A percentile compares a stretch with the other conserved stretches of the same genome.
These are phyloP conservation scores for Crepidodera aurea DNA, from an alignment of 2,888 invertebrate genomes.

Conservation along the genomic window DNA sequence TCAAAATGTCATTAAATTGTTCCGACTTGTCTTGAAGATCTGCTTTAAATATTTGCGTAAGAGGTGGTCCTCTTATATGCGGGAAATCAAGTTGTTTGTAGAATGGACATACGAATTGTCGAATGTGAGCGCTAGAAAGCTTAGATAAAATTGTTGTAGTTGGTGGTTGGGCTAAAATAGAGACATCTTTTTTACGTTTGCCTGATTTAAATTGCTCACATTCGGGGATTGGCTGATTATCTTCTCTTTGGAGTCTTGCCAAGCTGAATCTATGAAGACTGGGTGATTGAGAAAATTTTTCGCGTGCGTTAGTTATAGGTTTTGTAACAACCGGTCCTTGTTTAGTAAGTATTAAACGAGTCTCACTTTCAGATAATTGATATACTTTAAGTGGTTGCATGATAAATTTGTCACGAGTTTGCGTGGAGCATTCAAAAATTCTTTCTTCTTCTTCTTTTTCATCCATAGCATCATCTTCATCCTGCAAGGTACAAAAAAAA, in stretches of 20 bases:
- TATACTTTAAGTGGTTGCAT: conserved; percentile 8
- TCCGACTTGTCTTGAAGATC: background rate
- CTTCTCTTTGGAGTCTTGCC: conserved; percentile 2
- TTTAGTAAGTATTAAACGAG: background rate
- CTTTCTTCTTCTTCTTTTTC: background rate
- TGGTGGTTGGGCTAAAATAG: background rate
- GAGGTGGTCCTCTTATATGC: background rate
- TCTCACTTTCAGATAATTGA: conserved; percentile 3
- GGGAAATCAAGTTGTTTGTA: conserved; percentile 37
- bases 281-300: conserved; percentile 4
- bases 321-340: background rate
- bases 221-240: background rate
- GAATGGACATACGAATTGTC: conserved; percentile 48
- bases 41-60: background rate
- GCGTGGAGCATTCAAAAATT: conserved; percentile 7
- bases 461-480: background rate
- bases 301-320: background rate
- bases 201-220: background rate
- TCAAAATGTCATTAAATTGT: background rate
- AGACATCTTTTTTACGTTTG: conserved; percentile 12
- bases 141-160: conserved; percentile 33
- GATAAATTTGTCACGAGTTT: conserved; percentile 9
- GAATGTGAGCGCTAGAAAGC: conserved; percentile 45
- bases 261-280: conserved; percentile 1
- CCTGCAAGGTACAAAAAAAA: background rate